phyloP scores from a whole-genome alignment of 2,797 vertebrate species.

The Falco novaeseelandiae region DNA sequence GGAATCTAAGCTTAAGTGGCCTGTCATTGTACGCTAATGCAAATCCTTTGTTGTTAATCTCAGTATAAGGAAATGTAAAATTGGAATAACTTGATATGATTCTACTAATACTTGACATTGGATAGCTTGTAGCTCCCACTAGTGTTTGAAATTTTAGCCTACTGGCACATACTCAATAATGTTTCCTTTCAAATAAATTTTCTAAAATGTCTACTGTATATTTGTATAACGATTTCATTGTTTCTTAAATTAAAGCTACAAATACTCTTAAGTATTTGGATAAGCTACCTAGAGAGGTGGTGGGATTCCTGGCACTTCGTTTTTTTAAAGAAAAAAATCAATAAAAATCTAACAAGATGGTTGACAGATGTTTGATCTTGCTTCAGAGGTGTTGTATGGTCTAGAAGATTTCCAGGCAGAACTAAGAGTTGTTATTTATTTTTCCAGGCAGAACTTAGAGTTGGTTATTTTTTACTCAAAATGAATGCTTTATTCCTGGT shows the following conservation, averaged over 20 bases:
- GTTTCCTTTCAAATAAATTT: not conserved
- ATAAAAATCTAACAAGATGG: not conserved
- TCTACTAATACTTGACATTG: not conserved
- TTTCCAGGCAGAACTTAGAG: not conserved
- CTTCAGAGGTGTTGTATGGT: not conserved
- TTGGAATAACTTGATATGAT: not conserved
- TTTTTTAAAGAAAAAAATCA: not conserved
- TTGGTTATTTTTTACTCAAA: not conserved
- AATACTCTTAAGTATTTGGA: not conserved
- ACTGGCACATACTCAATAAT: not conserved
- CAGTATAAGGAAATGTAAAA: not conserved
- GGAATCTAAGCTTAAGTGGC: not conserved
- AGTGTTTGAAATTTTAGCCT: not conserved
- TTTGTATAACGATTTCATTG: not conserved
- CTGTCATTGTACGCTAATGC: not conserved
- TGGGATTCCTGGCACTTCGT: not conserved
- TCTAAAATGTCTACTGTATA: not conserved
- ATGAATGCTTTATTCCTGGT: not conserved
- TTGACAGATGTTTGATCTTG: not conserved
- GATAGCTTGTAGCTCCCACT: not conserved
- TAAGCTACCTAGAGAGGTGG: not conserved
- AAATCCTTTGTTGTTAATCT: constrained; percentile 18
- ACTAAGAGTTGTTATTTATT: not conserved
- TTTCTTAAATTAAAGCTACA: not conserved
- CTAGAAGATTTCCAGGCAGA: not conserved